Percentiles rank a stretch among this genome's conserved stretches.
Evolutionary conservation across 2,888 invertebrate species (phyloP).

Genomic region (Octodonta nipae): DNA sequence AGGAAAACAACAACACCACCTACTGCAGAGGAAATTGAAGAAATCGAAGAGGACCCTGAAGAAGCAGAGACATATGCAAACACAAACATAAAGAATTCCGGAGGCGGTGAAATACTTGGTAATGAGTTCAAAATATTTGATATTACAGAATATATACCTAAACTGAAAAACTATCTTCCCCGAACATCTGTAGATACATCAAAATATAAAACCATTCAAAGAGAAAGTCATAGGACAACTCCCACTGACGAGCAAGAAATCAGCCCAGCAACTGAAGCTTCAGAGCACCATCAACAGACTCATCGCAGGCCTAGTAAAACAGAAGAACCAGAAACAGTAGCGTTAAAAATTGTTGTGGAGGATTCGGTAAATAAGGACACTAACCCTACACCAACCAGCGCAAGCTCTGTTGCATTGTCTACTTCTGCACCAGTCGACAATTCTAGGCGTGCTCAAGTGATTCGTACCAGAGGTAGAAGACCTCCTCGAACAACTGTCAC

Average conservation of each 20-base stretch:
- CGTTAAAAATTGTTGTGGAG: conserved; percentile 5
- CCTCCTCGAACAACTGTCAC: not conserved
- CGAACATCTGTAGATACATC: conserved; percentile 30
- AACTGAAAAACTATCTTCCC: conserved; percentile 27
- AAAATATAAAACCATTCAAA: conserved; percentile 32
- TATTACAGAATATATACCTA: conserved; percentile 29
- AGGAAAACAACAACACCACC: conserved; percentile 17
- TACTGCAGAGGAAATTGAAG: conserved; percentile 15
- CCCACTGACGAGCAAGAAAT: conserved; percentile 16
- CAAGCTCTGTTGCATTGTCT: not conserved
- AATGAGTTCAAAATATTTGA: conserved; percentile 27
- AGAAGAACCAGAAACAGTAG: conserved; percentile 5
- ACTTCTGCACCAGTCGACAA: not conserved
- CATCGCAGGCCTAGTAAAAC: conserved; percentile 4
- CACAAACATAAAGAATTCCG: conserved; percentile 24
- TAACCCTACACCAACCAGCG: conserved; percentile 11
- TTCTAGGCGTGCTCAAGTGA: not conserved
- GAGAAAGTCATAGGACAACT: conserved; percentile 19
- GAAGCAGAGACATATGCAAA: conserved; percentile 12
- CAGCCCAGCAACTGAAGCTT: conserved; percentile 4
- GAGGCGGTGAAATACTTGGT: conserved; percentile 18
- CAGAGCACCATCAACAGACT: conserved; percentile 4
- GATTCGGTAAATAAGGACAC: too few relatives aligned
- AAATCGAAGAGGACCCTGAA: conserved; percentile 17
- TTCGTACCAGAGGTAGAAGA: not conserved